These are phyloP conservation scores for Gadus macrocephalus DNA, from an alignment of 2,113 vertebrate genomes.

Conservation along the genomic window DNA sequence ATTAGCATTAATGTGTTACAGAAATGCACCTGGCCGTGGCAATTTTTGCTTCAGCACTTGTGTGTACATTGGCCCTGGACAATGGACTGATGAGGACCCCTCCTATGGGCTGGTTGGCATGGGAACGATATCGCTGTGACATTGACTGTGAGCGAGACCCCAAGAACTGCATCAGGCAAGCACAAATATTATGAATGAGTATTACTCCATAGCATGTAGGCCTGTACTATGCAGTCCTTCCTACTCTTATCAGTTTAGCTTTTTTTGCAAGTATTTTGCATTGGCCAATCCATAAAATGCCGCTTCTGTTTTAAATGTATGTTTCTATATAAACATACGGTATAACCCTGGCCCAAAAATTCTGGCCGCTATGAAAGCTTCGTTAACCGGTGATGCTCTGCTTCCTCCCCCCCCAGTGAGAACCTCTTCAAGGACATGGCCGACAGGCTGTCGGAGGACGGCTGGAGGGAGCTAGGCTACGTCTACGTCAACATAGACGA, in stretches of 20 bases:
- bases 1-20: constrained; percentile 10
- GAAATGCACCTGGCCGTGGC: constrained; percentile 43
- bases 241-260: too few relatives aligned
- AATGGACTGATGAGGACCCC: constrained; percentile 86
- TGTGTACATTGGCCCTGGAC: constrained; percentile 68
- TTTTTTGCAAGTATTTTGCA: too few relatives aligned
- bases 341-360: too few relatives aligned
- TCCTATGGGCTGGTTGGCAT: constrained; percentile 94
- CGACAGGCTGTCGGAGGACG: constrained; percentile 78
- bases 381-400: background rate
- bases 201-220: background rate
- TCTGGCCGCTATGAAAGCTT: too few relatives aligned
- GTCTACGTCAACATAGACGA: constrained; percentile 90
- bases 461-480: constrained; percentile 73
- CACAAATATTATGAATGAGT: background rate
- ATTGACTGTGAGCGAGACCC: constrained; percentile 80
- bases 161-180: constrained; percentile 87
- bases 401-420: constrained; percentile 47
- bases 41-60: constrained; percentile 43
- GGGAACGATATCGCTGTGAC: constrained; percentile 91
- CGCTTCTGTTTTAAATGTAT: background rate
- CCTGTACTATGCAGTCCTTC: too few relatives aligned
- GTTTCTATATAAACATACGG: background rate
- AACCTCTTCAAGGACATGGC: constrained; percentile 88
- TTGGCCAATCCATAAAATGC: too few relatives aligned